Conservation (phyloP, 1,140 invertebrate species). For the Drosophila malerkotliana region DNA sequence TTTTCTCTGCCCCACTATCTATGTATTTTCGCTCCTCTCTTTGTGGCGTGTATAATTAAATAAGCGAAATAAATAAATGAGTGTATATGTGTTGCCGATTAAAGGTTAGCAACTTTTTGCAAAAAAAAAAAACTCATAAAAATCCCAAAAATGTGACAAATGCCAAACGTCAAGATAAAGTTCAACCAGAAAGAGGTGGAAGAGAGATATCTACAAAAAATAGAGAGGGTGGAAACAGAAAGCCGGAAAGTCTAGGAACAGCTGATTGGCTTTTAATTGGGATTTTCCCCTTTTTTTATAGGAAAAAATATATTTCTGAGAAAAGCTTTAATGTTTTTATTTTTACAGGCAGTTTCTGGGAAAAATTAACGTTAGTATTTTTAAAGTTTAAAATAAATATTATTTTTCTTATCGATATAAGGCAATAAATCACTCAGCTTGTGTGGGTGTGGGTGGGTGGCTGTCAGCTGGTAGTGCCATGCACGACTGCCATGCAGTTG, state of each 20-base stretch:
- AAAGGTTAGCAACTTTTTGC: slow-evolving; percentile 51
- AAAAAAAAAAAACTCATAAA: slow-evolving; percentile 23
- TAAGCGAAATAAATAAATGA: slow-evolving; percentile 13
- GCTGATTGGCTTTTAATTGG: slow-evolving; percentile 43
- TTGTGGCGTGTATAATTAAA: slow-evolving; percentile 55
- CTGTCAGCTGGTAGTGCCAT: slow-evolving; percentile 33
- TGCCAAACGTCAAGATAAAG: slow-evolving; percentile 59
- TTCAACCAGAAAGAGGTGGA: slow-evolving; percentile 10
- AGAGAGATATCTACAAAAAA: background rate
- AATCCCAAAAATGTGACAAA: slow-evolving; percentile 38
- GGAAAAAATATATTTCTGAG: background rate
- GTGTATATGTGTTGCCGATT: slow-evolving; percentile 36
- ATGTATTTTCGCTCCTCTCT: slow-evolving; percentile 5
- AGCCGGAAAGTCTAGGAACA: slow-evolving; percentile 17
- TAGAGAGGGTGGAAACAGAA: background rate
- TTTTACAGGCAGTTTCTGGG: slow-evolving; percentile 1
- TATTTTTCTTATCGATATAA: slow-evolving; percentile 14
- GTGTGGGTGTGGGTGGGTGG: slow-evolving; percentile 15
- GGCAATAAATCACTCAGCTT: slow-evolving; percentile 31
- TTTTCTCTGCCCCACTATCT: background rate
- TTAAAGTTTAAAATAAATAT: background rate
- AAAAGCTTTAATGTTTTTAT: background rate
- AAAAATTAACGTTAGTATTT: background rate
- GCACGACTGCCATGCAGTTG: slow-evolving; percentile 20
- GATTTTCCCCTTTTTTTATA: background rate